Evolutionary conservation across 2,888 invertebrate species (phyloP).

Genomic region (Drosophila stalkeri): DNA sequence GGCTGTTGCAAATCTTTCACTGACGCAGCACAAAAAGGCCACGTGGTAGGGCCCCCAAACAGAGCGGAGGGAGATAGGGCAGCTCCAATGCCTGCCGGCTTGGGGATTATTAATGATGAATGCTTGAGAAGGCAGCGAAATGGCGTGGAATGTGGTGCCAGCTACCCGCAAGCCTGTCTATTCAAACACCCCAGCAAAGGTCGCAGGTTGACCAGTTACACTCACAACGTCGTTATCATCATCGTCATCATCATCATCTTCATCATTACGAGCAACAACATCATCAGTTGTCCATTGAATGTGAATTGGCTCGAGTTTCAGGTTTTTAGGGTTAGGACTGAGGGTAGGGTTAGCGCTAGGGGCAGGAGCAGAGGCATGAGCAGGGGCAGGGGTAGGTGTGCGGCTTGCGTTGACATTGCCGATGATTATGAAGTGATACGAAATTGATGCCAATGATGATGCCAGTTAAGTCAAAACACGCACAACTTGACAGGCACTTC

Average conservation of each 20-base stretch:
- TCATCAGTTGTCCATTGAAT: constrained; percentile 34
- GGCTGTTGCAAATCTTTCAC: constrained; percentile 72
- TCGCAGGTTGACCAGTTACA: constrained; percentile 52
- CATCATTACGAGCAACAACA: constrained; percentile 20
- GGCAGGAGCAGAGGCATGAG: not conserved
- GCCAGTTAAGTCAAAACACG: constrained; percentile 72
- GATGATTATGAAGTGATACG: constrained; percentile 78
- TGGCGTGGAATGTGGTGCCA: constrained; percentile 69
- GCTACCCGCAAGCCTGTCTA: not conserved
- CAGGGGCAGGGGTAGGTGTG: constrained; percentile 13
- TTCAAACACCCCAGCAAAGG: constrained; percentile 20
- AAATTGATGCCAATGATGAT: constrained; percentile 79
- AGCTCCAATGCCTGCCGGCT: constrained; percentile 47
- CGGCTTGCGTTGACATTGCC: constrained; percentile 67
- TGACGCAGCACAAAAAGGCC: constrained; percentile 76
- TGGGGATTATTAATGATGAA: constrained; percentile 77
- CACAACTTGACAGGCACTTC: constrained; percentile 60
- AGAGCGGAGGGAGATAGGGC: not conserved
- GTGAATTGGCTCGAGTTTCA: constrained; percentile 15
- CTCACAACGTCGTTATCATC: constrained; percentile 30
- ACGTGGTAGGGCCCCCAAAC: constrained; percentile 37
- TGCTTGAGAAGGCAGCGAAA: constrained; percentile 79
- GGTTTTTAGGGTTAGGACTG: not conserved
- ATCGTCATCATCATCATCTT: constrained; percentile 13
- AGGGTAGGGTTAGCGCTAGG: constrained; percentile 6